A percentile compares a stretch with the other conserved stretches of the same genome.
Evolutionary conservation across 1,140 invertebrate genomes (phyloP).

Genomic region (Cepaea nemoralis): DNA sequence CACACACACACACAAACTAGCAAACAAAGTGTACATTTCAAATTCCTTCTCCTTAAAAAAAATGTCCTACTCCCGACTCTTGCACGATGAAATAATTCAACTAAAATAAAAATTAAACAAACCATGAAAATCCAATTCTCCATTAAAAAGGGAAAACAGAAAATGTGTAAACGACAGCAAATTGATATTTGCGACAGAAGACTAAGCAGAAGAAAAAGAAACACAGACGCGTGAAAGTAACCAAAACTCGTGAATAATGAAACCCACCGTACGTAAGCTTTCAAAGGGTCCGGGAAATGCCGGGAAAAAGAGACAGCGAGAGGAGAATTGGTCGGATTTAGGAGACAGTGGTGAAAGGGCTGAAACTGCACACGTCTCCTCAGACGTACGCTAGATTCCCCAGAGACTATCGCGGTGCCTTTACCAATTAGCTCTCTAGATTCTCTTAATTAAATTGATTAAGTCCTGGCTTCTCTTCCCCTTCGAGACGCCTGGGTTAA

Average conservation of each 20-base stretch:
- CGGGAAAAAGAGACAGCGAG: background rate
- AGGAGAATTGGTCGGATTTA: background rate
- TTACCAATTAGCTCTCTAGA: conserved; percentile 31
- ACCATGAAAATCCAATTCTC: too few species aligned
- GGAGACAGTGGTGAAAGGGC: background rate
- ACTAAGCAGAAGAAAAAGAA: background rate
- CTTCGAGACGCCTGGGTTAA: conserved; percentile 11
- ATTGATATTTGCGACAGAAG: background rate
- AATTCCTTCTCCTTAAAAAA: too few species aligned
- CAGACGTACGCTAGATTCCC: conserved; percentile 17
- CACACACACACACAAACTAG: too few species aligned
- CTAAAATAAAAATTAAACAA: too few species aligned
- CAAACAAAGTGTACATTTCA: too few species aligned
- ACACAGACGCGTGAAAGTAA: background rate
- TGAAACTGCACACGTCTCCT: conserved; percentile 11
- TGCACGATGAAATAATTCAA: too few species aligned
- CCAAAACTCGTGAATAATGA: background rate
- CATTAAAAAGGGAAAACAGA: too few species aligned
- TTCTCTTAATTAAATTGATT: conserved; percentile 42
- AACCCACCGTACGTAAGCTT: background rate
- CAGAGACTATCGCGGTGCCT: conserved; percentile 17
- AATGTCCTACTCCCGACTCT: too few species aligned
- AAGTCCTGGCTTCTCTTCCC: background rate
- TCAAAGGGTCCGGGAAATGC: background rate
- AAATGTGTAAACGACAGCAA: background rate